phyloP scores from a whole-genome alignment of 1,140 invertebrate genomes.

The Sycophila sp. region DNA sequence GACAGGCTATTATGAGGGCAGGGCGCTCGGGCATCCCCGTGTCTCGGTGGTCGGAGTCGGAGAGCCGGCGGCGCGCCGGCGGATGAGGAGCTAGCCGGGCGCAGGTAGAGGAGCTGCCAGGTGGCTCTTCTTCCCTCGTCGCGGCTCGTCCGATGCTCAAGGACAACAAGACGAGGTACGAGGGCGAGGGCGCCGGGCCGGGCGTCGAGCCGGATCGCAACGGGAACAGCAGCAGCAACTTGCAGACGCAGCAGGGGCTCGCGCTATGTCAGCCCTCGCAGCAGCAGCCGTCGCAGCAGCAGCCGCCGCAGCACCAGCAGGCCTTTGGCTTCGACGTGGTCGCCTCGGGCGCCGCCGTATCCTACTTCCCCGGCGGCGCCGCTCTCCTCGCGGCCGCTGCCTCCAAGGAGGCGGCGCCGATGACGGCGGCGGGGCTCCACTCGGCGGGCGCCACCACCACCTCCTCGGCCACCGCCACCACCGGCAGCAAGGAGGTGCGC shows the following conservation, averaged over 20 bases:
- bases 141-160: conserved; percentile 57
- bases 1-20: conserved; percentile 26
- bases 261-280: conserved; percentile 47
- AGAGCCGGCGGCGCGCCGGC: conserved; percentile 12
- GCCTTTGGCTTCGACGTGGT: conserved; percentile 15
- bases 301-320: conserved; percentile 3
- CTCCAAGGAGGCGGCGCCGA: conserved; percentile 35
- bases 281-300: conserved; percentile 27
- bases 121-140: conserved; percentile 37
- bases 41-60: conserved; percentile 14
- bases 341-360: conserved; percentile 16
- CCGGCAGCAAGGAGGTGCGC: background rate
- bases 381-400: conserved; percentile 11
- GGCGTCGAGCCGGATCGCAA: conserved; percentile 48
- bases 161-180: conserved; percentile 56
- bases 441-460: conserved; percentile 25
- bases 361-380: conserved; percentile 19
- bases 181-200: conserved; percentile 48
- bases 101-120: conserved; percentile 24
- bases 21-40: conserved; percentile 2
- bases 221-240: conserved; percentile 43
- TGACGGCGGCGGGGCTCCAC: conserved; percentile 20
- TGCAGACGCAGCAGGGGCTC: conserved; percentile 43
- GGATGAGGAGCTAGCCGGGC: conserved; percentile 28
- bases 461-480: conserved; percentile 40